Evolutionary conservation across 2,888 invertebrate genomes (phyloP).

Genomic region (Drosophila phalerata): DNA sequence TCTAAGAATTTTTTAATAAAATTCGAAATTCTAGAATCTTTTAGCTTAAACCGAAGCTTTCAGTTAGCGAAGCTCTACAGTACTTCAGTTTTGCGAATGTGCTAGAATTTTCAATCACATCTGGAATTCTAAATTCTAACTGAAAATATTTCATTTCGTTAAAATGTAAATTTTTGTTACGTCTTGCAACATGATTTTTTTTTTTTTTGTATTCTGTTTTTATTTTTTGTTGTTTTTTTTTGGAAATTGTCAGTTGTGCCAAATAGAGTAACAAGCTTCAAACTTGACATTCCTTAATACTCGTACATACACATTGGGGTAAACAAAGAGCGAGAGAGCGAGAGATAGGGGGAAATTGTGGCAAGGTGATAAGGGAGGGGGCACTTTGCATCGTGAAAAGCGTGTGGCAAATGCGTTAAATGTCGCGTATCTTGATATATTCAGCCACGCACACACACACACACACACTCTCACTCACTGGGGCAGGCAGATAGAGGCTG

Average conservation of each 20-base stretch:
- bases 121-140: background rate
- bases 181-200: background rate
- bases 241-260: conserved; percentile 20
- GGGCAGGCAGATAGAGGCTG: background rate
- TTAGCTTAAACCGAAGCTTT: no score
- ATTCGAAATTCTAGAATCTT: no score
- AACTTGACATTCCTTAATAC: conserved; percentile 44
- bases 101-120: background rate
- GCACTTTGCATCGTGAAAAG: conserved; percentile 53
- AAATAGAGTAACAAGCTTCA: conserved; percentile 37
- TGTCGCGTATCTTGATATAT: conserved; percentile 70
- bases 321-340: background rate
- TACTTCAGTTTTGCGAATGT: background rate
- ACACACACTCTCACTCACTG: conserved; percentile 4
- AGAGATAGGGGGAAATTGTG: background rate
- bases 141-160: conserved; percentile 5
- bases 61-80: conserved; percentile 1
- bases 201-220: background rate
- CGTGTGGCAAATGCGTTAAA: conserved; percentile 70
- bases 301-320: background rate
- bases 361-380: background rate
- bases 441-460: conserved; percentile 35
- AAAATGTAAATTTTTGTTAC: background rate
- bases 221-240: background rate
- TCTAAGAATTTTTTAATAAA: background rate